Percentiles rank a stretch among this genome's conserved stretches.
Evolutionary conservation across 1,140 invertebrate species (phyloP).

Genomic region (Megalopta genalis): DNA sequence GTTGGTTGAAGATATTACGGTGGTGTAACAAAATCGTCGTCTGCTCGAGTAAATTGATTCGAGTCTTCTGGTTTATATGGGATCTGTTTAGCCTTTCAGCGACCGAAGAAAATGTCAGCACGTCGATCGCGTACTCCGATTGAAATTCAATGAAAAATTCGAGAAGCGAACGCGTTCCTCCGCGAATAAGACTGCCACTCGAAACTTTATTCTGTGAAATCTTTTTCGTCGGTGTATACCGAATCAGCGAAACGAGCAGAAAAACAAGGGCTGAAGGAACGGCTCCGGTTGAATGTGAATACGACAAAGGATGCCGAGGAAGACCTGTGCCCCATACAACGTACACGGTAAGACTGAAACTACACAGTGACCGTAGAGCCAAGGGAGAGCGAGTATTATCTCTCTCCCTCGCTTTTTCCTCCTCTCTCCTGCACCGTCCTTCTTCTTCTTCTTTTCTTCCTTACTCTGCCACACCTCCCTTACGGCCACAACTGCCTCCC

Average conservation of each 20-base stretch:
- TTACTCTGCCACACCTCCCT: conserved; percentile 43
- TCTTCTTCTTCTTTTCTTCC: conserved; percentile 29
- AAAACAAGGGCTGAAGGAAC: conserved; percentile 44
- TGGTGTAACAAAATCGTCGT: too few species aligned
- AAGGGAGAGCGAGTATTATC: conserved; percentile 56
- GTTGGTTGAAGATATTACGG: background rate
- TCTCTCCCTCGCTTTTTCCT: conserved; percentile 43
- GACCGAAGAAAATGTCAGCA: background rate
- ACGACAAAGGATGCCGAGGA: conserved; percentile 47
- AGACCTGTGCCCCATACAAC: conserved; percentile 56
- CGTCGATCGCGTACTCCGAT: background rate
- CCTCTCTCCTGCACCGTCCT: conserved; percentile 27
- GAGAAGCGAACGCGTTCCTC: background rate
- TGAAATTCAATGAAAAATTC: conserved; percentile 11
- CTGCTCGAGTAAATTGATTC: too few species aligned
- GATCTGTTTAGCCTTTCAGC: too few species aligned
- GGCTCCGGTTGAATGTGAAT: conserved; percentile 42
- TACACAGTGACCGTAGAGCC: conserved; percentile 62
- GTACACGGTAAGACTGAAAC: conserved; percentile 66
- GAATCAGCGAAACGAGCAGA: conserved; percentile 40
- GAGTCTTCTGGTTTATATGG: background rate
- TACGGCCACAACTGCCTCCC: conserved; percentile 31
- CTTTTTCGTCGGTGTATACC: conserved; percentile 31
- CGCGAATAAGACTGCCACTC: background rate
- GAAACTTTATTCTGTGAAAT: conserved; percentile 29